Percentiles rank a stretch among this genome's conserved stretches.
Evolutionary conservation across 2,113 vertebrate genomes (phyloP).

Genomic region (Melozone crissalis): DNA sequence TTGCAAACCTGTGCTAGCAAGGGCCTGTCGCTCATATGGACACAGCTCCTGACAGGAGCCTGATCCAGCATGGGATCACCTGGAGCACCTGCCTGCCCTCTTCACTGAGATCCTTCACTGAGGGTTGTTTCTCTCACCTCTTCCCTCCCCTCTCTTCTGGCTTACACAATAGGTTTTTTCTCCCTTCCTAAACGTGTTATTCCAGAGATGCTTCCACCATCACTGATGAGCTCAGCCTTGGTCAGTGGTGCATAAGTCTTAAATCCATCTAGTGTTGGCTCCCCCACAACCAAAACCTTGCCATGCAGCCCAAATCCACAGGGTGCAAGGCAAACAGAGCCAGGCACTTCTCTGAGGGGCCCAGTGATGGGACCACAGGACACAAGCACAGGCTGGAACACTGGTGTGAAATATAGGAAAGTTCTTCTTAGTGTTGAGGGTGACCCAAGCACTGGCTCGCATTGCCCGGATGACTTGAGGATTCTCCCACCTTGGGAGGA

Average conservation of each 20-base stretch:
- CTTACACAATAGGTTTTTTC: neutral
- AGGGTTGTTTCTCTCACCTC: neutral
- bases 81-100: neutral
- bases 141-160: neutral
- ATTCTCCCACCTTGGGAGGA: neutral
- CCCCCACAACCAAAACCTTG: neutral
- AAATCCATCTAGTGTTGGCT: neutral
- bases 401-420: neutral
- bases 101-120: neutral
- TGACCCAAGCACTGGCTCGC: neutral
- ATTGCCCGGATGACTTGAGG: neutral
- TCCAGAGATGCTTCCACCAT: neutral
- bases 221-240: neutral
- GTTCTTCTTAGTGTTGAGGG: neutral
- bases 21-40: accelerated
- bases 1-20: neutral
- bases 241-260: neutral
- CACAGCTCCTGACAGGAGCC: neutral
- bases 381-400: neutral
- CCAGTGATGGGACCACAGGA: neutral
- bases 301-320: neutral
- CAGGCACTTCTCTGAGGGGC: neutral
- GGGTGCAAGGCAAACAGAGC: neutral
- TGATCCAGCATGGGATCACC: neutral
- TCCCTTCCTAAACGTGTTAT: neutral